These are phyloP conservation scores for Scaptomyza flava DNA, from an alignment of 2,888 invertebrate species.

Conservation along the genomic window DNA sequence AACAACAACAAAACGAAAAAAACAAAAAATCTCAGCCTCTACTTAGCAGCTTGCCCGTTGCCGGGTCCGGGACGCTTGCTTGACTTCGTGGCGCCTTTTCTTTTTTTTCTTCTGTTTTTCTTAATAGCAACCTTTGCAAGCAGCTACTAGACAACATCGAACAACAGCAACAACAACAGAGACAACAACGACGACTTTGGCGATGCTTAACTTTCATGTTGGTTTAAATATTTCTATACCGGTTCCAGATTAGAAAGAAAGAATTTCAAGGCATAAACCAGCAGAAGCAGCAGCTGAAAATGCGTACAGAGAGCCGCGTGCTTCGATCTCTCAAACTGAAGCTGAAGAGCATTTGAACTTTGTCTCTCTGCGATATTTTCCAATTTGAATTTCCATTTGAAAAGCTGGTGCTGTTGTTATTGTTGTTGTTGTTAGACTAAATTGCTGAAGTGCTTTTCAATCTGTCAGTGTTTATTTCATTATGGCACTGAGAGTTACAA, in stretches of 20 bases:
- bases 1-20: constrained; percentile 12
- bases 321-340: constrained; percentile 9
- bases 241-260: constrained; percentile 79
- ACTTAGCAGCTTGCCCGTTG: constrained; percentile 64
- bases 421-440: constrained; percentile 25
- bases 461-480: constrained; percentile 64
- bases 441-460: constrained; percentile 54
- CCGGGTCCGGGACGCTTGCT: constrained; percentile 58
- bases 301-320: constrained; percentile 34
- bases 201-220: constrained; percentile 73
- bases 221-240: constrained; percentile 74
- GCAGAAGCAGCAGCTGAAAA: constrained; percentile 34
- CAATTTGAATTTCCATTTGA: constrained; percentile 27
- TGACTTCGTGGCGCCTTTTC: constrained; percentile 75
- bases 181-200: constrained; percentile 28
- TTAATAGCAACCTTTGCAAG: constrained; percentile 57
- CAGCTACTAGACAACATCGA: constrained; percentile 57
- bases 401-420: constrained; percentile 23
- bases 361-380: constrained; percentile 29
- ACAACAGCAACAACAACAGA: constrained; percentile 15
- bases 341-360: constrained; percentile 56
- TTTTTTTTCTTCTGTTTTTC: constrained; percentile 28
- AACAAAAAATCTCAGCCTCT: constrained; percentile 43
- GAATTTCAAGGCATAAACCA: constrained; percentile 71
- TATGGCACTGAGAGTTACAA: constrained; percentile 43